Conservation (phyloP, 2,797 vertebrate genomes). For the Alca torda region DNA sequence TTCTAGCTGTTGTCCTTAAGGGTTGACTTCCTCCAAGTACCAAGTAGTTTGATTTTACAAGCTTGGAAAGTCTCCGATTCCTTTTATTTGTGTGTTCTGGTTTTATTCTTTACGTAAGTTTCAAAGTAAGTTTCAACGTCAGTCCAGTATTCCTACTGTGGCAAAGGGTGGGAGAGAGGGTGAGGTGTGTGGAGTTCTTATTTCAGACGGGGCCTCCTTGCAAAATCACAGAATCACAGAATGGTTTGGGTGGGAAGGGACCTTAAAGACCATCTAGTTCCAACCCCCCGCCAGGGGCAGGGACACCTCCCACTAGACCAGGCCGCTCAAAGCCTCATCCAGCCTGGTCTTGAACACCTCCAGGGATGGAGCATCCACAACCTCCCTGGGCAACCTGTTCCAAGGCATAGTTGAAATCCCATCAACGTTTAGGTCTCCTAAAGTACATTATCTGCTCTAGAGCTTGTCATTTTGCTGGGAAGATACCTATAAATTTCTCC, state of each 20-base stretch:
- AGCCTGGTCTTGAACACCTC: too few species aligned
- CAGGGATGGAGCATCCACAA: too few species aligned
- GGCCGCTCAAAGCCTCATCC: too few species aligned
- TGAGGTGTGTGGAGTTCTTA: neutral
- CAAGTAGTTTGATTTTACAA: neutral
- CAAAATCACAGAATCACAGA: neutral
- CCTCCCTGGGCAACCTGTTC: too few species aligned
- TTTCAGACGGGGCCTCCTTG: neutral
- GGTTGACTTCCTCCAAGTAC: neutral
- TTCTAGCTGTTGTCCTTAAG: neutral
- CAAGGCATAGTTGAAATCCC: neutral
- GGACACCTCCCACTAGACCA: too few species aligned
- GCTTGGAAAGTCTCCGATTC: neutral
- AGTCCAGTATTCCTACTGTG: neutral
- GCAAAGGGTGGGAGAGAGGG: neutral
- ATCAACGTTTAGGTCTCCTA: neutral
- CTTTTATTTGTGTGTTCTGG: neutral
- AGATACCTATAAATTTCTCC: neutral
- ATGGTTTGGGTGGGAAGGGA: too few species aligned
- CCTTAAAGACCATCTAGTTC: too few species aligned
- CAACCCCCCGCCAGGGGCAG: too few species aligned
- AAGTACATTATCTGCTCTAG: neutral
- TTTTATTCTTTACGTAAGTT: neutral
- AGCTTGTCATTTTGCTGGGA: neutral
- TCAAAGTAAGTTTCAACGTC: neutral